phyloP scores from a whole-genome alignment of 1,140 invertebrate species.

The Conus ventricosus region DNA sequence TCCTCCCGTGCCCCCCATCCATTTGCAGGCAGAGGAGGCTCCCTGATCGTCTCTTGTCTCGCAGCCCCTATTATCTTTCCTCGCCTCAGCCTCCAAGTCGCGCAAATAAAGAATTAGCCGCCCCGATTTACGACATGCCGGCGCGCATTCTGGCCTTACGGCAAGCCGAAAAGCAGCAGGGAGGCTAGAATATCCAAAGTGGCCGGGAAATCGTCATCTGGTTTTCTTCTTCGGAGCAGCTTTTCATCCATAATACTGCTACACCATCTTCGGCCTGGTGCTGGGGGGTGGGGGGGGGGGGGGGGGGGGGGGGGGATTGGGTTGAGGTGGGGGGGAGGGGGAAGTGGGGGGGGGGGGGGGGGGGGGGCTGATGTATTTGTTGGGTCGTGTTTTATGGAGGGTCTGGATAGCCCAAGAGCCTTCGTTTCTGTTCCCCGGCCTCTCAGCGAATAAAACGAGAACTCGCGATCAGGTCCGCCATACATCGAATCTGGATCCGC shows the following conservation, averaged over 20 bases:
- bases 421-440: too few species aligned
- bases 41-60: neutral
- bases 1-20: neutral
- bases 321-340: too few species aligned
- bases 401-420: too few species aligned
- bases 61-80: conserved; percentile 2
- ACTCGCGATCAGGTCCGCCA: too few species aligned
- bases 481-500: too few species aligned
- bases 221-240: conserved; percentile 22
- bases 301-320: too few species aligned
- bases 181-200: neutral
- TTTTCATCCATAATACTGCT: neutral
- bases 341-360: too few species aligned
- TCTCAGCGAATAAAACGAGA: too few species aligned
- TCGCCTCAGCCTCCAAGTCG: conserved; percentile 1
- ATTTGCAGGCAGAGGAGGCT: neutral
- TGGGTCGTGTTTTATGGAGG: too few species aligned
- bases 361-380: too few species aligned
- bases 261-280: neutral
- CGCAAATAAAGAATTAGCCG: conserved; percentile 10
- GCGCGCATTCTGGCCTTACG: neutral
- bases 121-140: conserved; percentile 20
- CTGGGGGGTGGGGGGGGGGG: too few species aligned
- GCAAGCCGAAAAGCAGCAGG: conserved; percentile 24
- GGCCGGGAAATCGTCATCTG: conserved; percentile 10